Evolutionary conservation across 2,888 invertebrate species (phyloP).

Genomic region (Temnothorax ravouxi): DNA sequence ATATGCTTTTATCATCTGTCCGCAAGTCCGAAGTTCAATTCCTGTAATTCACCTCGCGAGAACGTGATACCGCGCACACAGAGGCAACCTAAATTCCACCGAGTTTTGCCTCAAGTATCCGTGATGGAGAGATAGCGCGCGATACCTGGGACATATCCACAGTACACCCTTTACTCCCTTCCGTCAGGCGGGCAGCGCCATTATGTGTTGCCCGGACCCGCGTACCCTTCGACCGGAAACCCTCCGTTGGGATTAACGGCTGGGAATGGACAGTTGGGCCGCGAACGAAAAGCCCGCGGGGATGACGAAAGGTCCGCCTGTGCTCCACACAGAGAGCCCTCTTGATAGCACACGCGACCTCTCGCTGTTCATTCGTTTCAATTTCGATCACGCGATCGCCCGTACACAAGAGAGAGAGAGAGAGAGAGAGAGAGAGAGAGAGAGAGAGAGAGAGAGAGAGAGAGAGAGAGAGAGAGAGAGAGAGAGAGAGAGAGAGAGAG

Average conservation of each 20-base stretch:
- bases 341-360: slow-evolving; percentile 60
- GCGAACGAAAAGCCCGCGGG: slow-evolving; percentile 62
- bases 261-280: slow-evolving; percentile 80
- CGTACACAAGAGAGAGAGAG: background rate
- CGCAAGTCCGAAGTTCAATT: background rate
- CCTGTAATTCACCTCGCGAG: background rate
- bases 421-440: too few relatives aligned
- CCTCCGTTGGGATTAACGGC: slow-evolving; percentile 79
- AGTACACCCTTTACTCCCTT: slow-evolving; percentile 1
- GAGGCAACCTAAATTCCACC: slow-evolving; percentile 14
- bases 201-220: slow-evolving; percentile 23
- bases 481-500: background rate
- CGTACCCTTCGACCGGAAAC: slow-evolving; percentile 75
- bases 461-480: background rate
- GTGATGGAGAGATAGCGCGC: slow-evolving; percentile 47
- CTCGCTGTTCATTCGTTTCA: slow-evolving; percentile 59
- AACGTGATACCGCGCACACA: background rate
- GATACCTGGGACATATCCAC: slow-evolving; percentile 38
- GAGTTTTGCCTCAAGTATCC: slow-evolving; percentile 46
- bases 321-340: slow-evolving; percentile 35
- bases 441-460: background rate
- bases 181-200: slow-evolving; percentile 1
- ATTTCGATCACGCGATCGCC: slow-evolving; percentile 56
- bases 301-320: slow-evolving; percentile 47
- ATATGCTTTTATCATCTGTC: background rate